Percentiles rank a stretch among this genome's conserved stretches.
Evolutionary conservation across 2,888 invertebrate species (phyloP).

Genomic region (Callosobruchus maculatus): DNA sequence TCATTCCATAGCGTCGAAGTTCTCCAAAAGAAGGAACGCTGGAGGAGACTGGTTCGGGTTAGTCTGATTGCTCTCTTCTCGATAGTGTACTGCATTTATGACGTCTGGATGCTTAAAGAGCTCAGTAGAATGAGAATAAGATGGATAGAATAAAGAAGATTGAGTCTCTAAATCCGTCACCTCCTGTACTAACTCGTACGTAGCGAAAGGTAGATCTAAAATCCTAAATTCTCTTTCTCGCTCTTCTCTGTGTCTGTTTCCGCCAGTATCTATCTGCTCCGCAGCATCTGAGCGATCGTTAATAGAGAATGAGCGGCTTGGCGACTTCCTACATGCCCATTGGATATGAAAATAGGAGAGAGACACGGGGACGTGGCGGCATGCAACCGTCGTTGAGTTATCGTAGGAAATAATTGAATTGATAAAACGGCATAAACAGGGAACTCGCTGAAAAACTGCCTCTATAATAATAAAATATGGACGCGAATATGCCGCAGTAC

Average conservation of each 20-base stretch:
- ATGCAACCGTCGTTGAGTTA: conserved; percentile 17
- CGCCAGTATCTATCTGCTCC: not conserved
- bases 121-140: too few relatives aligned
- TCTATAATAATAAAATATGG: conserved; percentile 38
- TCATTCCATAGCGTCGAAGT: too few relatives aligned
- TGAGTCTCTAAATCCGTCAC: too few relatives aligned
- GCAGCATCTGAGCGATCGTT: not conserved
- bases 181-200: not conserved
- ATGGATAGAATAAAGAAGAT: too few relatives aligned
- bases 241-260: too few relatives aligned
- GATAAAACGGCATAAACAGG: conserved; percentile 32
- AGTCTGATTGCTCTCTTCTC: too few relatives aligned
- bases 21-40: too few relatives aligned
- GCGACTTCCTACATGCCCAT: not conserved
- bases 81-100: too few relatives aligned
- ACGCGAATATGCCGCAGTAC: conserved; percentile 34
- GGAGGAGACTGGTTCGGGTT: too few relatives aligned
- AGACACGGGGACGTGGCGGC: conserved; percentile 12
- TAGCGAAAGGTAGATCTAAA: not conserved
- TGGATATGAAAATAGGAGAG: not conserved
- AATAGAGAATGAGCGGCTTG: not conserved
- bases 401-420: conserved; percentile 34
- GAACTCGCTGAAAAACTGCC: conserved; percentile 30
- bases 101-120: too few relatives aligned
- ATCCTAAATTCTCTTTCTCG: not conserved